Conservation (phyloP, 2,113 vertebrate species). For the Zosterops japonicus region DNA sequence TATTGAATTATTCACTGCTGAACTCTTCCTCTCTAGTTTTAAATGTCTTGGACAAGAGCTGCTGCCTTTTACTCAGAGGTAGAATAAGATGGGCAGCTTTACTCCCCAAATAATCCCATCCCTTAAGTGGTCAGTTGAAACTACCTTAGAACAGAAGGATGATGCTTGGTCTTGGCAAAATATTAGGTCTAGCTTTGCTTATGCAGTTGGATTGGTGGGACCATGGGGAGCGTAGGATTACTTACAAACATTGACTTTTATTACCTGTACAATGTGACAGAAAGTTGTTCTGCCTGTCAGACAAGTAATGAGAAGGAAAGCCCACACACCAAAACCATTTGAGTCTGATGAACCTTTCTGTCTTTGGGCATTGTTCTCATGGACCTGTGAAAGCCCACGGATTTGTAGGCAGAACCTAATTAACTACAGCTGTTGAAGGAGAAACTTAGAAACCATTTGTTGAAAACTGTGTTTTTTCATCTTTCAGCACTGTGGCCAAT, state of each 20-base stretch:
- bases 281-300: background rate
- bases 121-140: background rate
- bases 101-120: background rate
- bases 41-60: background rate
- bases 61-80: background rate
- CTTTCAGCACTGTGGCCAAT: background rate
- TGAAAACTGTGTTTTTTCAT: background rate
- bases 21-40: background rate
- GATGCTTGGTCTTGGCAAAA: background rate
- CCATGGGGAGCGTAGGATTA: fast-evolving
- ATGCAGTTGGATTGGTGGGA: background rate
- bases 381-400: background rate
- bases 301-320: background rate
- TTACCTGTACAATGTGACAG: background rate
- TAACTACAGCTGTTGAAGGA: background rate
- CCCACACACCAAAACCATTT: background rate
- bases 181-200: background rate
- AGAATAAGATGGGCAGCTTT: background rate
- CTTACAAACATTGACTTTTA: background rate
- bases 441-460: background rate
- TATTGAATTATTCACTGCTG: background rate
- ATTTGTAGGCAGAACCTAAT: background rate
- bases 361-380: background rate
- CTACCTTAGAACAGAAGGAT: background rate
- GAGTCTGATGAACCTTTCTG: background rate